Evolutionary conservation across 2,113 vertebrate genomes (phyloP), one percentile per base, ranked within the genome.

Genomic region (Cisticola juncidis): DNA sequence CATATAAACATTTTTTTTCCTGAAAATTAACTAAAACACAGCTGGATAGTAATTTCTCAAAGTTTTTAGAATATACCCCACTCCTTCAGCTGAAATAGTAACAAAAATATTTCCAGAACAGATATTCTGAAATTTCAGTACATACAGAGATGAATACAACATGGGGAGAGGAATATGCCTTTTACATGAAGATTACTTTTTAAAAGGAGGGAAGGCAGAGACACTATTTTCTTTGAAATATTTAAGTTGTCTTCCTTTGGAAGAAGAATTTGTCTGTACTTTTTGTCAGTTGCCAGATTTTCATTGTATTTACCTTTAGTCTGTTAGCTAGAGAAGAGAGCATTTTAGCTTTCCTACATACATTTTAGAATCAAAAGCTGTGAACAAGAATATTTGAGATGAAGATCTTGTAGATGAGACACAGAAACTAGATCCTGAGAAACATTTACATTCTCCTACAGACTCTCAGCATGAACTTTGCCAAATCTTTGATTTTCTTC

Each of bases 1-100:
- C 87, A 92, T 47, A 81, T 65, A 97, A 96, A 96, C 88, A 96
- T 72, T 76, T 68, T 80, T 88, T 93, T 93, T 88, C 73, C 92
- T 94, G 73, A 84, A 95, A 94, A 91, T 79, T 80, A 95, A 79
- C 83, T 92, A 81, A 91, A 97, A 95, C 92, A 97, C 96, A 96
- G 95, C 94, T 96, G 96, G 88, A 70, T 86, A 95, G 69, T 91
- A 95, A 90, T 82, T 91, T 61, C 82, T 86, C 82, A 86, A 93
- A 83, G 79, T 92, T 95, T 92, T 78, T 68, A 95, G 95, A 96
- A 95, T 92, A 95, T 29, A 96, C 51, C 47, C 56, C 11, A 21
- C 14, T 94, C 24, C 60, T 90, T 90, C 87, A 74, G 76, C 88
- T 93, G 79, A 93, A 95, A 94, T 69, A 16, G 58, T 62, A 80